These are phyloP conservation scores for Eublepharis macularius DNA, from an alignment of 2,113 vertebrate species.

Conservation along the genomic window DNA sequence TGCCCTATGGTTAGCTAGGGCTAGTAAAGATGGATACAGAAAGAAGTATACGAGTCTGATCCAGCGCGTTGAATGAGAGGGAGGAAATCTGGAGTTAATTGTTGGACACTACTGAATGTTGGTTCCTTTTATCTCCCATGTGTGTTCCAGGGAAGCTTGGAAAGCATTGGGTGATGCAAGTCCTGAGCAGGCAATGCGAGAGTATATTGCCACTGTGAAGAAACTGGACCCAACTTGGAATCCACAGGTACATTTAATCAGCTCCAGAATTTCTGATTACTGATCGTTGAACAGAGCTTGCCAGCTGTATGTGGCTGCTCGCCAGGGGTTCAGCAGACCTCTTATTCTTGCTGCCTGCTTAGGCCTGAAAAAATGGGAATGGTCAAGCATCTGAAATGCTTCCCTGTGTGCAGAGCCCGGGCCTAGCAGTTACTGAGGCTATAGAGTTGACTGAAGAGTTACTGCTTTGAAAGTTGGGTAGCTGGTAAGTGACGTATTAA, in stretches of 20 bases:
- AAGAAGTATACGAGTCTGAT: neutral
- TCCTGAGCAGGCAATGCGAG: slow-evolving; percentile 90
- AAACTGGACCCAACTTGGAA: slow-evolving; percentile 89
- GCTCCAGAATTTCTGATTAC: fast-evolving
- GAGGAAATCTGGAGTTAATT: neutral
- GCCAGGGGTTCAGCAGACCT: neutral
- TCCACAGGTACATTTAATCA: slow-evolving; percentile 80
- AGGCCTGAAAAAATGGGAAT: neutral
- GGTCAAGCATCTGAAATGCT: neutral
- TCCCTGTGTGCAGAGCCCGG: neutral
- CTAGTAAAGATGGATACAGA: neutral
- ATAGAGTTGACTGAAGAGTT: no score
- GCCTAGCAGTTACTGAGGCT: neutral
- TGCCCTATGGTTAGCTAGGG: neutral
- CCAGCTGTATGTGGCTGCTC: neutral
- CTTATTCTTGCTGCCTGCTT: neutral
- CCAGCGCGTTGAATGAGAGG: neutral
- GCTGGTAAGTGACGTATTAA: neutral
- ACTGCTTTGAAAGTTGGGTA: neutral
- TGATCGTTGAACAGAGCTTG: neutral
- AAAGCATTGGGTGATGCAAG: slow-evolving; percentile 91
- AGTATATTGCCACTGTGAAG: slow-evolving; percentile 89
- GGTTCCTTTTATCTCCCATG: slow-evolving; percentile 38
- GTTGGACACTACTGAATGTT: neutral
- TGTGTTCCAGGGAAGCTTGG: slow-evolving; percentile 90